Evolutionary conservation across 1,140 invertebrate species (phyloP), one percentile per base, ranked within the genome.

Genomic region (Zaprionus tsacasi): DNA sequence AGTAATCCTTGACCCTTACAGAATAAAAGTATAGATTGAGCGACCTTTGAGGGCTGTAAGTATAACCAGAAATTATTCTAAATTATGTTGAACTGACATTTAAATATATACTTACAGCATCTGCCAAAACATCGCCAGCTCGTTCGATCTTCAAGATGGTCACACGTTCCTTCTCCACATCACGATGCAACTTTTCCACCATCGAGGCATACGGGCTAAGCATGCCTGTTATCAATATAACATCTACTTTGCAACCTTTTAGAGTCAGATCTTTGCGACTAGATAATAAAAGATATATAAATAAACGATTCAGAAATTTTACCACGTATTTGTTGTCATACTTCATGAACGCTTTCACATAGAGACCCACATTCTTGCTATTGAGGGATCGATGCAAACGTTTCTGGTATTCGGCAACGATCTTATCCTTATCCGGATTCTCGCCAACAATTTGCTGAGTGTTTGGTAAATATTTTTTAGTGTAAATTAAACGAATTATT

Each of bases 271-370:
- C 95, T 77, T 96, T 96, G 59, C 96, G 95, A 82, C 95, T 96
- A 85, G 7, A 45, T 63, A n/a, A 13, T 30, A 10, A 27, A 6
- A 17, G 13, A 10, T 11, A 25, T 50, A 4, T n/a, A 1, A 15
- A 43, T 33, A 21, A 50, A 7, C 1, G n/a, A 45, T 15, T n/a
- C n/a, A 7, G 0, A 43, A 43, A 5, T 36, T 5, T 12, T 38
- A 36, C 1, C 40, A 56, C 21, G 10, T 33, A 27, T 56, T 56
- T 40, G 2, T 63, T 17, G 12, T 25, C 75, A 79, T 93, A 96
- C 96, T 96, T 96, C 91, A 97, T 95, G 93, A 97, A 98, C 30
- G 96, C 95, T 81, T 96, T 95, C 13, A 97, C 96, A 91, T 97
- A 98, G 85, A 95, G 95, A 82, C 96, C 96, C 64, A 98, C 94